Conservation (phyloP, 53 echinoderm and acorn worm species). For the Luidia sarsii region DNA sequence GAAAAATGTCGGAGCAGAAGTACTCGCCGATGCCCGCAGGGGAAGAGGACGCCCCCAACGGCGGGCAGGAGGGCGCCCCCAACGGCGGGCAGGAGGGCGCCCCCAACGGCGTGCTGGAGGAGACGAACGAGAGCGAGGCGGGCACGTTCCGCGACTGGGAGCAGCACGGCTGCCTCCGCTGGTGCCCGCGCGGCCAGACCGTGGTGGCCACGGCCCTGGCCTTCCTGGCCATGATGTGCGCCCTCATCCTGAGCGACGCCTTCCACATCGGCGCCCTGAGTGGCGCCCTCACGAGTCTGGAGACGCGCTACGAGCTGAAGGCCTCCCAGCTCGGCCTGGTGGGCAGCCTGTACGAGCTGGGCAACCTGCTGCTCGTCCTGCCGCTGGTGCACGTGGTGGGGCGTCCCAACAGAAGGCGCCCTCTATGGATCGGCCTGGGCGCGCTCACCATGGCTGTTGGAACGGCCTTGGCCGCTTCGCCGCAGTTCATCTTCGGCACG, state of each 20-base stretch:
- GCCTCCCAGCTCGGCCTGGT: conserved; percentile 67
- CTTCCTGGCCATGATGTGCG: conserved; percentile 59
- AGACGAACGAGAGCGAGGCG: neutral
- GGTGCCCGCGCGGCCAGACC: conserved; percentile 14
- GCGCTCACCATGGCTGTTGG: conserved; percentile 71
- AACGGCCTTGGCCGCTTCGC: conserved; percentile 54
- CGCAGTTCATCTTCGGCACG: conserved; percentile 67
- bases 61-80: neutral
- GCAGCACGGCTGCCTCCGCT: conserved; percentile 35
- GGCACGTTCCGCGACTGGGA: no score
- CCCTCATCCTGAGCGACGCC: conserved; percentile 62
- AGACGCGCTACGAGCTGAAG: conserved; percentile 71
- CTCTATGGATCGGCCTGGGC: conserved; percentile 74
- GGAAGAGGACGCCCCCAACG: neutral
- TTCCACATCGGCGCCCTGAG: conserved; percentile 66
- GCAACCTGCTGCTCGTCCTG: conserved; percentile 57
- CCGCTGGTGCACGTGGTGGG: conserved; percentile 75
- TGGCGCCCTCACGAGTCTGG: conserved; percentile 74
- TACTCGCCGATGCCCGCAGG: neutral
- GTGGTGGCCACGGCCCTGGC: conserved; percentile 21
- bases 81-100: neutral
- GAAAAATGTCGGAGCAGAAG: no score
- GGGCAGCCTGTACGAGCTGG: conserved; percentile 65
- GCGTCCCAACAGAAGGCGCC: conserved; percentile 59
- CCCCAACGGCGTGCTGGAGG: neutral